Base-by-base conservation (phyloP, 1,140 invertebrate species). In the Oryzaephilus surinamensis region DNA sequence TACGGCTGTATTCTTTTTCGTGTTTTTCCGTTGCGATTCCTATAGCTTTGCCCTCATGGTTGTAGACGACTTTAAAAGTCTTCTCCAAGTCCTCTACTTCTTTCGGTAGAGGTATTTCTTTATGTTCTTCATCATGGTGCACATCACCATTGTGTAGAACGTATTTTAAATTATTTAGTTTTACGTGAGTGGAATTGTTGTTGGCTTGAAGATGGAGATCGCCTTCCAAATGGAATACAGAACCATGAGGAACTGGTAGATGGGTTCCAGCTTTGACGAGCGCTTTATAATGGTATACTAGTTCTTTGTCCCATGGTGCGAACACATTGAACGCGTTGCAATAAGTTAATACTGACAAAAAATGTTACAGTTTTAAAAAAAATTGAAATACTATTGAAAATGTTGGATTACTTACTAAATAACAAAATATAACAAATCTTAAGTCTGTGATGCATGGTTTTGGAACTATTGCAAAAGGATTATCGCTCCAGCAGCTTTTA, bases 261-360 rank as follows among this genome's bases (percentile, higher is more conserved):
- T 59, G 39, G 12, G 53, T 52, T 10, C 60, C 65, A 14, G 56
- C 47, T 26, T 58, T 60, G 7, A 62, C 46, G 14, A 55, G 50
- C 11, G 54, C 59, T 13, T 50, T 41, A 36, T 66, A 69, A 21
- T 62, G 52, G 46, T 64, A 69, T 10, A 59, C 40, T 1, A 62
- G 19, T 16, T 52, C 55, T 52, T 62, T 62, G 28, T 48, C 57
- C 19, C 43, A 40, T 4, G 58, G 62, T 13, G 61, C 32, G 2
- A 56, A 32, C 17, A 34, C 11, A 19, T 33, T 32, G 23, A 51
- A 46, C 2, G 46, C 50, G 31, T 29, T 27, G 43, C 36, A 11
- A 45, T 19, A 13, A 37, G 37, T 15, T 16, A 37, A 43, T 16
- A 23, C 45, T 43, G 7, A 6, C 8, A 10, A 31, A 21, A 24